Evolutionary conservation across 1,140 invertebrate species (phyloP).

Genomic region (Calephelis nemesis): DNA sequence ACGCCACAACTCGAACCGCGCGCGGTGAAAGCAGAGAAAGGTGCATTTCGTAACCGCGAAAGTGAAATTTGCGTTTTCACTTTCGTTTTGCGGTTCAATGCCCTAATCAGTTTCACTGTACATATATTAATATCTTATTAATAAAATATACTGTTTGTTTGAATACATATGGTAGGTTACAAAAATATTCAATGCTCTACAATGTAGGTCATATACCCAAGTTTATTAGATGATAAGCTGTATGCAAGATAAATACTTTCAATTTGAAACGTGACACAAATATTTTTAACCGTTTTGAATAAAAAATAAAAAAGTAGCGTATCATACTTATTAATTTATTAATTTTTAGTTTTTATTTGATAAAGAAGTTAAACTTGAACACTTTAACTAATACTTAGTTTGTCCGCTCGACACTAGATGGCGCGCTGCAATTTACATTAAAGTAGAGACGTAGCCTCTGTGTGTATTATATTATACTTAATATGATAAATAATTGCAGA

Average conservation of each 20-base stretch:
- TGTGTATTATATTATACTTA: too few relatives aligned
- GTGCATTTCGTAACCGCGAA: conserved; percentile 75
- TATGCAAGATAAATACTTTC: too few relatives aligned
- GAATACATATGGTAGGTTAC: too few relatives aligned
- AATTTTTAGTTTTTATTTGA: background rate
- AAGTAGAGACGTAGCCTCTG: background rate
- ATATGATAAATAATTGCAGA: too few relatives aligned
- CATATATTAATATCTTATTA: background rate
- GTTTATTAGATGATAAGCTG: too few relatives aligned
- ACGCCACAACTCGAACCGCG: conserved; percentile 37
- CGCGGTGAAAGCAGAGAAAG: conserved; percentile 77
- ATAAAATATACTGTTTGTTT: too few relatives aligned
- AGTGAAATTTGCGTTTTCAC: conserved; percentile 78
- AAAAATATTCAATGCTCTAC: too few relatives aligned
- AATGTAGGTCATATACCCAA: too few relatives aligned
- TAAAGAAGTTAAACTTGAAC: background rate
- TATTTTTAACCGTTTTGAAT: too few relatives aligned
- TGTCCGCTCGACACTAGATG: conserved; percentile 63
- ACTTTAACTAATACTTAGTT: conserved; percentile 35
- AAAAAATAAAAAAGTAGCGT: too few relatives aligned
- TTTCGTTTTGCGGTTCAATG: conserved; percentile 69
- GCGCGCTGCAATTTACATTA: conserved; percentile 36
- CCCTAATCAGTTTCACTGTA: conserved; percentile 40
- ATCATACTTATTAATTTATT: too few relatives aligned
- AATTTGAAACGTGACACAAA: too few relatives aligned